Conservation (phyloP, 2,113 vertebrate genomes). For the Synchiropus splendidus region DNA sequence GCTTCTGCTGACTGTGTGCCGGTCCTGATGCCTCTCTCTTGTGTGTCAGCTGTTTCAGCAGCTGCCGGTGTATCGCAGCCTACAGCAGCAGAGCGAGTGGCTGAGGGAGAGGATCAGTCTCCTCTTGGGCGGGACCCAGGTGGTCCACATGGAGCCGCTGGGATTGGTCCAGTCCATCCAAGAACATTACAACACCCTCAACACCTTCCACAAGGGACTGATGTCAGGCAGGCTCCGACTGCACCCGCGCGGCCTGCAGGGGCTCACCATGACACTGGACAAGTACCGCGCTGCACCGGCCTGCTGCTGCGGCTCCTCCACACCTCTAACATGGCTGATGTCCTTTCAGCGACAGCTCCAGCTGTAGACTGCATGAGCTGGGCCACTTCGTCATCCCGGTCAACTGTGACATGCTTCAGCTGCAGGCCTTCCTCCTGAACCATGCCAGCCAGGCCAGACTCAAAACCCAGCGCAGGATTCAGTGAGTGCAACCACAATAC, state of each 20-base stretch:
- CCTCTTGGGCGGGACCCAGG: conserved; percentile 80
- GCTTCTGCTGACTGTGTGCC: neutral
- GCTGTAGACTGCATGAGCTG: conserved; percentile 76
- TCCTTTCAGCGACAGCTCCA: conserved; percentile 69
- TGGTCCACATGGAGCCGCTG: conserved; percentile 75
- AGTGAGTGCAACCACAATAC: conserved; percentile 69
- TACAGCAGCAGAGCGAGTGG: conserved; percentile 73
- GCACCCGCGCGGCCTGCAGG: conserved; percentile 82
- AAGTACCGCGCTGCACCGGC: conserved; percentile 55
- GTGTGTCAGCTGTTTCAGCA: conserved; percentile 76
- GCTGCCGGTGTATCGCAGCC: conserved; percentile 73
- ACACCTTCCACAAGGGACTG: conserved; percentile 72
- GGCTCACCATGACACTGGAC: conserved; percentile 78
- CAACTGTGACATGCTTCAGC: conserved; percentile 66
- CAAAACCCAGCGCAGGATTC: conserved; percentile 65
- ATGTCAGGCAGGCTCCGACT: conserved; percentile 60
- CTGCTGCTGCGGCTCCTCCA: neutral
- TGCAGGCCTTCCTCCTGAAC: conserved; percentile 81
- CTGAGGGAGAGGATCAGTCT: conserved; percentile 82
- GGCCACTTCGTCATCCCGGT: conserved; percentile 83
- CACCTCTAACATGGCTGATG: neutral
- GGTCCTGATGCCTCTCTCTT: conserved; percentile 8
- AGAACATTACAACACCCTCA: conserved; percentile 77
- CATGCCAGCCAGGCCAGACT: conserved; percentile 78
- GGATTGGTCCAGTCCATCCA: conserved; percentile 74